Conservation (phyloP, 2,888 invertebrate genomes). For the Oscheius sp. region DNA sequence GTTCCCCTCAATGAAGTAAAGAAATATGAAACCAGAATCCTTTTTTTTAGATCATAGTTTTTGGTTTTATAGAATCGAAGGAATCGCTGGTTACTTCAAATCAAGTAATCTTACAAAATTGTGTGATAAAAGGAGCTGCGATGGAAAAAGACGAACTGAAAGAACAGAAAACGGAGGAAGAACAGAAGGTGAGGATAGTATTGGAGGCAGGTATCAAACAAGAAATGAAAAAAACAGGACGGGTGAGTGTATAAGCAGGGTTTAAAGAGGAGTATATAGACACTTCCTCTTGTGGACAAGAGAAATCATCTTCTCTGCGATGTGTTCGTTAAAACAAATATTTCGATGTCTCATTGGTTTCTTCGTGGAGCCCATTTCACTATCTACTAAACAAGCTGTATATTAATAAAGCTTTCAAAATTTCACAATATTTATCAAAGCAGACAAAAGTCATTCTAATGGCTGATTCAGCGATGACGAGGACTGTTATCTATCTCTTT, state of each 20-base stretch:
- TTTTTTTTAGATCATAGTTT: not conserved
- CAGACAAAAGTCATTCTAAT: no score
- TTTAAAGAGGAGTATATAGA: not conserved
- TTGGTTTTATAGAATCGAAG: not conserved
- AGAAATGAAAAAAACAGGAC: no score
- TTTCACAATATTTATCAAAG: no score
- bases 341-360: constrained; percentile 32
- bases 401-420: no score
- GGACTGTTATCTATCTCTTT: no score
- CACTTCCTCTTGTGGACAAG: not conserved
- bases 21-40: not conserved
- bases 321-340: constrained; percentile 11
- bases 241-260: no score
- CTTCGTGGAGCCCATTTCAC: constrained; percentile 29
- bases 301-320: constrained; percentile 1
- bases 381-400: not conserved
- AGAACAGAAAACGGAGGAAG: not conserved
- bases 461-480: no score
- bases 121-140: not conserved
- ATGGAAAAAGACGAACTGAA: not conserved
- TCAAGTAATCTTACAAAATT: constrained; percentile 3
- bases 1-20: constrained; percentile 6
- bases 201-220: no score
- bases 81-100: not conserved
- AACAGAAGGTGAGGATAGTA: not conserved